These are phyloP conservation scores for Chalcis sispes DNA, from an alignment of 2,888 invertebrate species.

Conservation along the genomic window DNA sequence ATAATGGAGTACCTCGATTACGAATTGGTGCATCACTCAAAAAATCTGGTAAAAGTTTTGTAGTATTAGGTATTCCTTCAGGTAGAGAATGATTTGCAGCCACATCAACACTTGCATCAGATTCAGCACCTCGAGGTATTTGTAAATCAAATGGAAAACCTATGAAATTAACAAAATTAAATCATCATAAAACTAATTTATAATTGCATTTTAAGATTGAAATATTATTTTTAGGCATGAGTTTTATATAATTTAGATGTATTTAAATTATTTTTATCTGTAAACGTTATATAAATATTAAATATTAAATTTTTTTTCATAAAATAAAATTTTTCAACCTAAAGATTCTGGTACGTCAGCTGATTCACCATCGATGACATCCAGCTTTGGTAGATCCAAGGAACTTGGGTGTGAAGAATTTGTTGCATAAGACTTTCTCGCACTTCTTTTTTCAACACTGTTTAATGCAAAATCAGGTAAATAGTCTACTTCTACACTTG, in stretches of 20 bases:
- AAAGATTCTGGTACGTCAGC: constrained; percentile 63
- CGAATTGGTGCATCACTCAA: constrained; percentile 83
- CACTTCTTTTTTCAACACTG: constrained; percentile 70
- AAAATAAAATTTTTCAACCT: constrained; percentile 59
- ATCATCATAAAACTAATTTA: neutral
- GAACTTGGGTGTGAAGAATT: constrained; percentile 58
- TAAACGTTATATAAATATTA: neutral
- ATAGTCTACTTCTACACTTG: constrained; percentile 76
- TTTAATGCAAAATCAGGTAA: constrained; percentile 83
- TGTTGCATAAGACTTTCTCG: constrained; percentile 50
- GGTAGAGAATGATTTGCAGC: constrained; percentile 60
- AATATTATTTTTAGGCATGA: neutral
- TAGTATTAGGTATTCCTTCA: constrained; percentile 74
- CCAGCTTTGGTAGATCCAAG: constrained; percentile 64
- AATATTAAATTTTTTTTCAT: constrained; percentile 1
- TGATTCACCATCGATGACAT: constrained; percentile 58
- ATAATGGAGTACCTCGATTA: constrained; percentile 72
- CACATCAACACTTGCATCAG: constrained; percentile 58
- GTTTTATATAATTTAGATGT: neutral
- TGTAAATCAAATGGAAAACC: constrained; percentile 72
- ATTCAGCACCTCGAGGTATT: constrained; percentile 62
- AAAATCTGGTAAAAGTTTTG: constrained; percentile 83
- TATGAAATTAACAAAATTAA: constrained; percentile 33
- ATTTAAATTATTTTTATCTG: neutral
- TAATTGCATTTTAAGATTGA: neutral